Evolutionary conservation across 2,113 vertebrate species (phyloP).

Genomic region (Neodon shergylaensis): DNA sequence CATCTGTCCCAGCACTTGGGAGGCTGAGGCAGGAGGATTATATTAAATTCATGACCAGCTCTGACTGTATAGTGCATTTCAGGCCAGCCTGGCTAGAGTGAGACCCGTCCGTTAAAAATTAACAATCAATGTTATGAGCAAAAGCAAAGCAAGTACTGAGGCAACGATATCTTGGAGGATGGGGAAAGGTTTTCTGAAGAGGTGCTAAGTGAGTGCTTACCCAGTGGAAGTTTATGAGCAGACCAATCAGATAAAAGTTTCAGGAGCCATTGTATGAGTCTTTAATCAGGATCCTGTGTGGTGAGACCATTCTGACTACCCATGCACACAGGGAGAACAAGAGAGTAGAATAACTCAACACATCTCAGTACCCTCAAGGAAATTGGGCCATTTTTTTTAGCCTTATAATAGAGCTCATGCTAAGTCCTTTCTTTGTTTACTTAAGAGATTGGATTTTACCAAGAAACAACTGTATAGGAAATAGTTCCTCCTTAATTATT

Average conservation of each 20-base stretch:
- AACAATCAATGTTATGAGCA: background rate
- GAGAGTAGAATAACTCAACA: background rate
- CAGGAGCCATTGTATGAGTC: background rate
- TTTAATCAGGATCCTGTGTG: background rate
- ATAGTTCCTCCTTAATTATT: background rate
- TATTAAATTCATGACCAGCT: background rate
- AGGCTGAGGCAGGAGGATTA: background rate
- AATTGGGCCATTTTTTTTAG: background rate
- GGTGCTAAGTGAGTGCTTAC: background rate
- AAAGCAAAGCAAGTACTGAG: background rate
- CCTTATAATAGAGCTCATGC: background rate
- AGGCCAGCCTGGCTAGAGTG: background rate
- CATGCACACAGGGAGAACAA: no score
- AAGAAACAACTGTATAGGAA: background rate
- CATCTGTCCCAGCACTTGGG: background rate
- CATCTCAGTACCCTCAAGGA: background rate
- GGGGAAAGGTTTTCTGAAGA: background rate
- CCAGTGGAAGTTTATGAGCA: background rate
- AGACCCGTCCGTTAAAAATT: background rate
- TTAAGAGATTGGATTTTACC: background rate
- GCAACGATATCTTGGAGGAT: background rate
- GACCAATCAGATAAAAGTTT: background rate
- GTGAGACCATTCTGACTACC: background rate
- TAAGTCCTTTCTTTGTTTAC: conserved; percentile 21
- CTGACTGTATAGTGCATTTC: background rate